Base-by-base conservation (phyloP, 2,888 invertebrate genomes). In the Torymus auratus region DNA sequence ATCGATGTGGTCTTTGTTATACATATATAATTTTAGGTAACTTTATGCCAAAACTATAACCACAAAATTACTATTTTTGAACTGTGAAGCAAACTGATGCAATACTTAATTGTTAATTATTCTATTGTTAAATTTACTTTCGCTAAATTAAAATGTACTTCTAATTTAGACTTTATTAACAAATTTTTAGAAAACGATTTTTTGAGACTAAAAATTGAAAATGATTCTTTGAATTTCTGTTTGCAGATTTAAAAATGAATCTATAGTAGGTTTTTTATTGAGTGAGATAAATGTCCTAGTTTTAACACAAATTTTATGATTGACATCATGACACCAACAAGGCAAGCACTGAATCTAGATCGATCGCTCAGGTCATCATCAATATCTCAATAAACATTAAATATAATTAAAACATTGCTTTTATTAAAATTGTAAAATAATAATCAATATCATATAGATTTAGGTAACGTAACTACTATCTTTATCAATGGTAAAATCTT, bases 31-130 rank as follows among this genome's bases (percentile, higher is more conserved):
- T 62, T 55, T 60, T 50, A 68, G 52, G 23, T 67, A 67, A 67
- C 14, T 13, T 67, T 71, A 28, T 71, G 68, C 68, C 78, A 73
- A 78, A 73, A 55, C 53, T 17, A 55, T 15, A 53, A 23, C 5
- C 50, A 15, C 15, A 67, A 61, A 61, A 60, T 15, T 60, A 67
- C 23, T 12, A 11, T 69, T 65, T 52, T 56, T 1, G 55, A 28
- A 28, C 15, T 77, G 15, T 74, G 28, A 23, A 69, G 61, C 73
- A 74, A 62, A 58, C 14, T 74, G 14, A 74, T 74, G 79, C 73
- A 79, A 74, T 74, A 15, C 10, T 23, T 13, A 52, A 52, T 50
- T 56, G 55, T 62, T 69, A 60, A 74, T 56, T 50, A 62, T 50
- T 17, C 41, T 55, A 10, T 41, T 65, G 10, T 55, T 41, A 55